A percentile compares a stretch with the other conserved stretches of the same genome.
These are phyloP conservation scores for Oceanodroma leucorhoa DNA, from an alignment of 2,797 vertebrate genomes.

Conservation along the genomic window DNA sequence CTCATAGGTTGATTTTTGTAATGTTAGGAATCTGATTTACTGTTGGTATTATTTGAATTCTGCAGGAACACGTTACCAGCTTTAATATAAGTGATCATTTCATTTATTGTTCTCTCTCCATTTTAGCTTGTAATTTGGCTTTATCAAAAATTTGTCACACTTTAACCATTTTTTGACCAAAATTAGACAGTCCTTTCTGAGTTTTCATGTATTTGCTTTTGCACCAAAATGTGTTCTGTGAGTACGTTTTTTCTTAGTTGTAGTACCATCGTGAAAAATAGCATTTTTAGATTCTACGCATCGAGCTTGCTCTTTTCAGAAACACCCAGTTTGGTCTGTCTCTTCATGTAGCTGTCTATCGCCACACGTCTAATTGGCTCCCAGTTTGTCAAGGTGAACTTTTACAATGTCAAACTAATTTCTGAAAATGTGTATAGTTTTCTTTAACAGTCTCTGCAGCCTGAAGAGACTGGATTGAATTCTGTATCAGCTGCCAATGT, in stretches of 20 bases:
- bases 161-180: neutral
- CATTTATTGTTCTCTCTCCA: neutral
- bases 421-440: conserved; percentile 16
- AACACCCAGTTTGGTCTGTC: neutral
- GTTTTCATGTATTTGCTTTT: neutral
- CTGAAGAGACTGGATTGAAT: neutral
- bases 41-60: neutral
- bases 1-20: neutral
- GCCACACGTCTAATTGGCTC: conserved; percentile 30
- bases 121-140: neutral
- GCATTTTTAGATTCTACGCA: neutral
- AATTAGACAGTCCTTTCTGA: neutral
- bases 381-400: conserved; percentile 48
- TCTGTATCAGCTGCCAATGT: neutral
- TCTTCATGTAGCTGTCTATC: conserved; percentile 33
- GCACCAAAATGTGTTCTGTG: neutral
- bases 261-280: neutral
- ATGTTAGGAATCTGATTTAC: neutral
- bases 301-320: conserved; percentile 49
- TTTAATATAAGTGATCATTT: neutral
- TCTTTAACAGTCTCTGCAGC: neutral
- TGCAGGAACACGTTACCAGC: neutral
- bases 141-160: neutral
- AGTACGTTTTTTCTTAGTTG: neutral
- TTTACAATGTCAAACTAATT: conserved; percentile 57